Conservation (phyloP, 2,113 vertebrate species). For the Apeltes quadracus region DNA sequence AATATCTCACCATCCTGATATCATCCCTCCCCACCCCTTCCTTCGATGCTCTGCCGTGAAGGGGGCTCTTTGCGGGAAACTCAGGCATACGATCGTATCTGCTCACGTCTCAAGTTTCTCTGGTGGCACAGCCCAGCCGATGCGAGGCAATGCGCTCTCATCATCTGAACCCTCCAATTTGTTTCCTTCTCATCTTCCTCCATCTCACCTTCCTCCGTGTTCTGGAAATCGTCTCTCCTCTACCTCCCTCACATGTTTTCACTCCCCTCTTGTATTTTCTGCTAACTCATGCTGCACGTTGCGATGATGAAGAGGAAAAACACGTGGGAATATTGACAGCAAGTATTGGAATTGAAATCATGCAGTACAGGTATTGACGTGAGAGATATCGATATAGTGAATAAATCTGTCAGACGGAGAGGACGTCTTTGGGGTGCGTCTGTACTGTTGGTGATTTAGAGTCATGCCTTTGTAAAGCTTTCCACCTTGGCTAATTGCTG, state of each 20-base stretch:
- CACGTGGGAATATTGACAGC: conserved; percentile 33
- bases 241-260: conserved; percentile 48
- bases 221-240: conserved; percentile 47
- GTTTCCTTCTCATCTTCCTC: conserved; percentile 43
- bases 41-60: conserved; percentile 51
- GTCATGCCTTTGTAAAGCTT: conserved; percentile 50
- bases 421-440: conserved; percentile 36
- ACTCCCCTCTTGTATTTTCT: conserved; percentile 17
- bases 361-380: conserved; percentile 37
- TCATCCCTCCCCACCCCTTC: conserved; percentile 32
- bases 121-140: conserved; percentile 59
- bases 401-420: conserved; percentile 17
- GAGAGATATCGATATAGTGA: conserved; percentile 12
- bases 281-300: conserved; percentile 33
- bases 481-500: conserved; percentile 54
- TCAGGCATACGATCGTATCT: conserved; percentile 75
- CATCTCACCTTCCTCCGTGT: conserved; percentile 27
- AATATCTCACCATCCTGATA: conserved; percentile 63
- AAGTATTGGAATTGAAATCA: conserved; percentile 30
- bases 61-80: conserved; percentile 81
- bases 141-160: conserved; percentile 69
- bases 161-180: conserved; percentile 78
- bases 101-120: conserved; percentile 79
- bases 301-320: conserved; percentile 36
- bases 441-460: conserved; percentile 40